Conservation (phyloP, 2,797 vertebrate genomes). For the Pampus argenteus region DNA sequence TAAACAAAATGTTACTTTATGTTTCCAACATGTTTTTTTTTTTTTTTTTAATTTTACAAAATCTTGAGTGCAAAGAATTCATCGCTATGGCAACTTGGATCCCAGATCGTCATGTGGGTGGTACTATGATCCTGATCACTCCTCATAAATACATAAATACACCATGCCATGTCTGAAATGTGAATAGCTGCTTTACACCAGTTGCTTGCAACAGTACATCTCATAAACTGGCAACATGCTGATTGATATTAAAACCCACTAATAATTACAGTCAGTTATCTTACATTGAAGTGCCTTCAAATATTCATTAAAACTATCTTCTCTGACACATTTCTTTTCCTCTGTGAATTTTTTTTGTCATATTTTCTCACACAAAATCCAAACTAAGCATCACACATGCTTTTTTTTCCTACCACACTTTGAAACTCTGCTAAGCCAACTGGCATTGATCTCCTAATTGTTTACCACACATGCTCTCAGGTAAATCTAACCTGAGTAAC, state of each 20-base stretch:
- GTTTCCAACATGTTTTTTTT: conserved; percentile 14
- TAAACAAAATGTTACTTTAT: neutral
- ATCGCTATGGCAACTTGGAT: conserved; percentile 29
- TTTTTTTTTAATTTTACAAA: conserved; percentile 25
- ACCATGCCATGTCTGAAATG: conserved; percentile 1
- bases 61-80: neutral
- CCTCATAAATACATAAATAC: conserved; percentile 23
- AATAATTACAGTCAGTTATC: conserved; percentile 1
- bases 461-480: conserved; percentile 12
- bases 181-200: neutral
- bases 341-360: conserved; percentile 5
- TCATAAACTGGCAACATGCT: conserved; percentile 1
- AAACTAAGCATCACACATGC: neutral
- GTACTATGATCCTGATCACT: conserved; percentile 7
- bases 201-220: neutral
- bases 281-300: conserved; percentile 14
- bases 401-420: conserved; percentile 1
- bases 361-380: conserved; percentile 21
- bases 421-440: conserved; percentile 4
- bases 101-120: conserved; percentile 23
- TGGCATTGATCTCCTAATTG: neutral
- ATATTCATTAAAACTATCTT: neutral
- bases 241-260: neutral
- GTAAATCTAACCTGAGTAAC: conserved; percentile 6
- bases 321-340: neutral